Evolutionary conservation across 1,140 invertebrate species (phyloP).

Genomic region (Musca domestica): DNA sequence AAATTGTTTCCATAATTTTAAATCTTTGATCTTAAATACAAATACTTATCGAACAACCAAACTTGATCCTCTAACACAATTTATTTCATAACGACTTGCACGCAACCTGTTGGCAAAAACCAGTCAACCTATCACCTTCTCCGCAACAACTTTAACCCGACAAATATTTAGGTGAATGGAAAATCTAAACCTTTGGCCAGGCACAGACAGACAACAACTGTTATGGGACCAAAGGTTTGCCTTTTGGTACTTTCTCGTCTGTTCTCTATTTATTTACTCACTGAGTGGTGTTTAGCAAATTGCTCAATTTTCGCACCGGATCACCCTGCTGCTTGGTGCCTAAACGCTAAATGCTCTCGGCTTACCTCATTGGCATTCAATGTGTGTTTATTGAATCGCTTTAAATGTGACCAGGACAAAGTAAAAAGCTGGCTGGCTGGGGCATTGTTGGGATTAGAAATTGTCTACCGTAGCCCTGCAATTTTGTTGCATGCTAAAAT

Average conservation of each 20-base stretch:
- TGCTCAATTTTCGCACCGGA: background rate
- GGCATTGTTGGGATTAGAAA: too few species aligned
- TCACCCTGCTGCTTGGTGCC: too few species aligned
- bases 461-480: background rate
- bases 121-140: background rate
- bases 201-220: background rate
- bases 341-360: background rate
- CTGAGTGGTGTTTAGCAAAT: conserved; percentile 13
- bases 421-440: background rate
- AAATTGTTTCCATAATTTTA: too few species aligned
- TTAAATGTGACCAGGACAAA: conserved; percentile 19
- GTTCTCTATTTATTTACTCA: background rate
- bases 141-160: background rate
- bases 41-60: too few species aligned
- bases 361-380: background rate
- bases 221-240: background rate
- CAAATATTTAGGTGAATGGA: background rate
- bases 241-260: background rate
- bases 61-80: too few species aligned
- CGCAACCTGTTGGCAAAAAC: conserved; percentile 15
- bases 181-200: background rate
- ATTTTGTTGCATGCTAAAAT: background rate
- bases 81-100: conserved; percentile 10
- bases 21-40: too few species aligned
- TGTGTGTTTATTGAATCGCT: conserved; percentile 16